Evolutionary conservation across 2,113 vertebrate species (phyloP), one percentile per base, ranked within the genome.

Genomic region (Paedocypris sp.): DNA sequence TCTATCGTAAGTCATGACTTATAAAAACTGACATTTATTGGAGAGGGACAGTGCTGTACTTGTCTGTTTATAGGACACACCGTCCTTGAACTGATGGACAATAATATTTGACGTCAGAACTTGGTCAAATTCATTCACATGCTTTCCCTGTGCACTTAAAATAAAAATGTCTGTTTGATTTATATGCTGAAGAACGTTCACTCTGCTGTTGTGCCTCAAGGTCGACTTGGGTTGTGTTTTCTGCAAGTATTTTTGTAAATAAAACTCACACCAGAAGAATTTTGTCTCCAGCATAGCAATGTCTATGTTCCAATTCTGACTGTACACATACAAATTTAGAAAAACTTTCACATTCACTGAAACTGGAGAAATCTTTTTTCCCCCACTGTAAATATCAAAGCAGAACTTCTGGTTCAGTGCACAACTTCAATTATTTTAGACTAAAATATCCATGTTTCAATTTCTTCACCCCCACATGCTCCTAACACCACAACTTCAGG

Each of bases 1-100:
- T 78, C 42, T 98, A 98, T 56, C 84, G 95, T 97, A 85, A 97
- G 95, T 93, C 49, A n/a, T 26, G 5, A 8, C 60, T 23, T 38
- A 2, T 52, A 46, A 45, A 38, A 50, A 23, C 5, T 15, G 2
- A 11, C 26, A 39, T 8, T 31, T 4, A 23, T 31, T 31, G 10
- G 13, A 5, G 2, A 57, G 29, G 42, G 16, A 43, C 16, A 20
- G 3, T n/a, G 15, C 25, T 36, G 33, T 18, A 36, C 22, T 42
- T 31, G 38, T 43, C 38, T 5, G 16, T 5, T 43, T 10, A 31
- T 25, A 57, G 39, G 38, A 43, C 1, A 2, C 2, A 1, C 18
- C 22, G 18, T 58, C 26, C 25, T 42, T 43, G 25, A 11, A 20
- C 54, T 22, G 18, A 42, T 57, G 15, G 4, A 57, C 42, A 43